Base-by-base conservation (phyloP, 2,888 invertebrate genomes). In the Nephrotoma appendiculata region DNA sequence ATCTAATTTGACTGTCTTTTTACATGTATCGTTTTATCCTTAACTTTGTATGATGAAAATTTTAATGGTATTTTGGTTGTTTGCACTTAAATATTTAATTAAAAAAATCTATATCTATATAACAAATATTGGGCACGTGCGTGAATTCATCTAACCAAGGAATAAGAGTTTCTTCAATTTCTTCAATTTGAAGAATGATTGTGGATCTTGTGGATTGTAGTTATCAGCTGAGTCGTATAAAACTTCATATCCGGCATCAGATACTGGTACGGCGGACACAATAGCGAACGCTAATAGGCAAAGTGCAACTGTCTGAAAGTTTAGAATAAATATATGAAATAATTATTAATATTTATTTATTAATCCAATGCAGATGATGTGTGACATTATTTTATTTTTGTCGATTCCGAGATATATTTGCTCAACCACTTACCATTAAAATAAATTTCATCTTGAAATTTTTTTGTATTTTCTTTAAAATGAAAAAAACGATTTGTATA, bases 91-190 rank as follows among this genome's bases (percentile, higher is more conserved):
- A 71, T 71, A 31, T 71, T 71, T 71, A 71, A 71, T 71, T 71
- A 44, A 44, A 44, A 44, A 44, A 44, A 44, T 44, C 11, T 44
- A 44, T 11, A 44, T 44, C 44, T 44, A 44, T 44, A 44, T 44
- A 71, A 52, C 15, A 71, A 71, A 71, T 71, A 9, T 31, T 71
- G 19, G 2, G 31, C 9, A 31, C 11, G 5, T 71, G n/a, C n/a
- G 71, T 3, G 0, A 31, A 71, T 11, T 71, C 31, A 41, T 57
- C 42, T 86, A 86, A 57, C 86, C 86, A 57, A 86, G 86, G 87
- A 91, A 89, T 42, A 90, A 89, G 87, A 91, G 88, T 88, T 91
- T 91, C 88, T 91, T 91, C 87, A 91, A 88, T 89, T 91, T 91
- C 87, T 88, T 88, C 87, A 91, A 89, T 89, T 91, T 91, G 88